Evolutionary conservation across 2,888 invertebrate species (phyloP), one percentile per base, ranked within the genome.

Genomic region (Pristionchus mayeri): DNA sequence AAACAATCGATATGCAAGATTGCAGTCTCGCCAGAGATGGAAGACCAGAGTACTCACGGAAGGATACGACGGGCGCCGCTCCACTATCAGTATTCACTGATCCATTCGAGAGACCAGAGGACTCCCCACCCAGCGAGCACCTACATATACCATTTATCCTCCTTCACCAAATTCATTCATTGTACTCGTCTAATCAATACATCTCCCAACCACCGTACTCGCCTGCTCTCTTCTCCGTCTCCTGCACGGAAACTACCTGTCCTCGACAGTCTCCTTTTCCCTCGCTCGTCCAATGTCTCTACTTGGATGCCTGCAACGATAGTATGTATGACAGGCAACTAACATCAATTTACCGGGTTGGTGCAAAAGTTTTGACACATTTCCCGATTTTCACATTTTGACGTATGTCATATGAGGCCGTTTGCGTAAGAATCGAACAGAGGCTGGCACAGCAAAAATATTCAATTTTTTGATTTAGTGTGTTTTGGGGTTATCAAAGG

Each of bases 241-340:
- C 71, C 76, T 30, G 30, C 27, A 34, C 50, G 48, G 76, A 78
- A 78, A 80, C 80, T 80, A 3, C 24, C 57, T 57, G 57, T 80
- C 37, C 80, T 37, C 80, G 80, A 54, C 40, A 80, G n/a, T 57
- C 80, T 54, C 40, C 57, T 6, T 57, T 80, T 63, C 11, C 81
- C 63, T 18, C 52, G 13, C 48, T 63, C 63, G 27, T 82, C 81
- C 81, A 82, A 37, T 21, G 52, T 63, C 48, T 82, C 81, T 27
- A 63, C 63, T 82, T 82, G 81, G 3, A 82, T 44, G 21, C 81
- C 81, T 82, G 57, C 44, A 82, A 24, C 27, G 18, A 71, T 71
- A n/a, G 18, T 7, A 13, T 60, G 27, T 7, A n/a, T n/a, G n/a
- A n/a, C n/a, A n/a, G n/a, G n/a, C n/a, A n/a, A n/a, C n/a, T 27